Conservation (phyloP, 1,140 invertebrate genomes). For the Microplitis demolitor region DNA sequence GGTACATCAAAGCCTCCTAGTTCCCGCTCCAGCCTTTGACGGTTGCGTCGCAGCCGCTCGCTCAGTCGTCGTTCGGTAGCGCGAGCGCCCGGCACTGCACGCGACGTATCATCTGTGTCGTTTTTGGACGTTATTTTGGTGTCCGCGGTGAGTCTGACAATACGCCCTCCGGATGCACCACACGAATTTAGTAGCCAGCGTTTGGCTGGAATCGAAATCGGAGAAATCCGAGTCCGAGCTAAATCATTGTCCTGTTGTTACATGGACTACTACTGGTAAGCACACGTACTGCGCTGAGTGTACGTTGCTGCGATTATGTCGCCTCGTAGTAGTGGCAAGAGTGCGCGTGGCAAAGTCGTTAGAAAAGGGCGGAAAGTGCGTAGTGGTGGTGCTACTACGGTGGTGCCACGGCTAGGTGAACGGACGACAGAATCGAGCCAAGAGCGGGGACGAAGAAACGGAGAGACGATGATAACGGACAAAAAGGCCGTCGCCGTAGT, state of each 20-base stretch:
- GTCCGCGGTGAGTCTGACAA: not conserved
- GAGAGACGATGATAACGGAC: constrained; percentile 20
- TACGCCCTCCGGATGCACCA: not conserved
- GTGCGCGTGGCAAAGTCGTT: constrained; percentile 37
- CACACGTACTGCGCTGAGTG: no score
- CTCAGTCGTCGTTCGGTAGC: constrained; percentile 59
- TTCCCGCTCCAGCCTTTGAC: constrained; percentile 59
- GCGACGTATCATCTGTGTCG: constrained; percentile 14
- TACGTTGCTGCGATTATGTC: constrained; percentile 32
- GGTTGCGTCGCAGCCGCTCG: constrained; percentile 54
- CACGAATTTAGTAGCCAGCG: not conserved
- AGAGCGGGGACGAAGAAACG: constrained; percentile 23
- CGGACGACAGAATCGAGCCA: constrained; percentile 12
- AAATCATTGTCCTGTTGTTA: not conserved
- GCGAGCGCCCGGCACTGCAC: constrained; percentile 40
- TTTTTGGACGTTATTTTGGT: not conserved
- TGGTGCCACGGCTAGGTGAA: constrained; percentile 20
- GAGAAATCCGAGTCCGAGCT: not conserved
- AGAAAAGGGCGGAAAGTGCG: constrained; percentile 37
- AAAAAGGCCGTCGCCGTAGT: constrained; percentile 15
- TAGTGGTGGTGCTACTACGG: constrained; percentile 7
- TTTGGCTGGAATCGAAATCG: not conserved
- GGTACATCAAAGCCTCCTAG: constrained; percentile 60
- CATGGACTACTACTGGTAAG: not conserved
- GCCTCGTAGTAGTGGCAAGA: constrained; percentile 37